Percentiles rank a stretch among this genome's conserved stretches.
phyloP scores from a whole-genome alignment of 2,888 invertebrate species.

The Corythucha ciliata region DNA sequence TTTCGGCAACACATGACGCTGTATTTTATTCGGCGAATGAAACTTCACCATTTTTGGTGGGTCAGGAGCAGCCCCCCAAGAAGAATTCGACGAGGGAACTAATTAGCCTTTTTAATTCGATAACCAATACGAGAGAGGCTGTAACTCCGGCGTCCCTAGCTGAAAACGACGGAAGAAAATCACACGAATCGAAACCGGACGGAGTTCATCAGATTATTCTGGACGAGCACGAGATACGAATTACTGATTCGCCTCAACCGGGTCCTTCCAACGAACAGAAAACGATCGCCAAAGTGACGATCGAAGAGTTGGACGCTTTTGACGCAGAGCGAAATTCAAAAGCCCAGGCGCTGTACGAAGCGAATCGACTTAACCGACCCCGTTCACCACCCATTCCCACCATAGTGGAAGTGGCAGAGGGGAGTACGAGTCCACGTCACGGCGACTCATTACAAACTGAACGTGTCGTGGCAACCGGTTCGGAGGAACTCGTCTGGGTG shows the following conservation, averaged over 20 bases:
- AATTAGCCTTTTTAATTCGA: slow-evolving; percentile 54
- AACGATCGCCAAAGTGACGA: slow-evolving; percentile 30
- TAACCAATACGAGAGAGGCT: slow-evolving; percentile 49
- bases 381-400: slow-evolving; percentile 36
- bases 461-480: no score
- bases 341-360: slow-evolving; percentile 32
- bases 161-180: background rate
- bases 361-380: slow-evolving; percentile 31
- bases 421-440: no score
- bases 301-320: slow-evolving; percentile 34
- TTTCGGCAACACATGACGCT: slow-evolving; percentile 37
- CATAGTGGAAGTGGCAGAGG: slow-evolving; percentile 36
- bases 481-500: slow-evolving; percentile 46
- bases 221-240: slow-evolving; percentile 12
- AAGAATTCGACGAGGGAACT: slow-evolving; percentile 45
- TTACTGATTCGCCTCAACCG: slow-evolving; percentile 12
- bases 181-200: no score
- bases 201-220: slow-evolving; percentile 9
- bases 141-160: slow-evolving; percentile 43
- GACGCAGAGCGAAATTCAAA: slow-evolving; percentile 31
- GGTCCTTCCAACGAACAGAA: slow-evolving; percentile 18
- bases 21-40: slow-evolving; percentile 37
- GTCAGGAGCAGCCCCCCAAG: slow-evolving; percentile 38
- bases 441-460: no score
- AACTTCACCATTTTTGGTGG: slow-evolving; percentile 2